Evolutionary conservation across 2,797 vertebrate species (phyloP), one percentile per base, ranked within the genome.

Genomic region (Telmatherina bonti): DNA sequence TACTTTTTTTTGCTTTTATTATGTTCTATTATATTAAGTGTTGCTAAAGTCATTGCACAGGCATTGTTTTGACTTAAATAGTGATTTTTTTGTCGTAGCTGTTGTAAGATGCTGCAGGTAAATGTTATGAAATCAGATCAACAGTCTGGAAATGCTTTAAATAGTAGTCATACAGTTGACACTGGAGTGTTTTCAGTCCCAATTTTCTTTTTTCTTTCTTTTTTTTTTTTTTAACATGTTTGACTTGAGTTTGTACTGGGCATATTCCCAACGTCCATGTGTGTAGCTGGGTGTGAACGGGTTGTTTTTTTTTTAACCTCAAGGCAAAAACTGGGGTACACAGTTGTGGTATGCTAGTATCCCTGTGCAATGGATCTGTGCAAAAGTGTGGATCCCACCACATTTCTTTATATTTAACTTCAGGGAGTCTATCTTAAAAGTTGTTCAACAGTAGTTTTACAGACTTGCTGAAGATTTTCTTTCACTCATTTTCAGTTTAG

Each of bases 191-290:
- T 38, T 38, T 38, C 36, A 38, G 12, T 38, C 36, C 3, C 36
- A 36, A 12, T 36, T 36, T 12, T 13, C 12, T 33, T 8, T 33
- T 33, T 1, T 33, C 6, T 33, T 33, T 31, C 30, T 31, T 31
- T 31, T 16, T 41, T 41, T 43, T 43, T 3, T 22, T 47, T 22
- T 10, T n/a, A n/a, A n/a, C n/a, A n/a, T n/a, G n/a, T n/a, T n/a
- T n/a, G n/a, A n/a, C n/a, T n/a, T 36, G 22, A 57, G 26, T 27
- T 61, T 52, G 2, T 13, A 15, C 6, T 20, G 26, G 18, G 20
- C 29, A 15, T 38, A 22, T 15, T 61, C 55, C 55, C 38, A 36
- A 56, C 53, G 57, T 67, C 36, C 59, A 9, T 61, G 36, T 71
- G 35, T 60, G 67, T 58, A 22, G 38, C 16, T 53, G 26, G 7